A percentile compares a stretch with the other conserved stretches of the same genome.
These are phyloP conservation scores for Cantharis rustica DNA, from an alignment of 2,888 invertebrate genomes.

Conservation along the genomic window DNA sequence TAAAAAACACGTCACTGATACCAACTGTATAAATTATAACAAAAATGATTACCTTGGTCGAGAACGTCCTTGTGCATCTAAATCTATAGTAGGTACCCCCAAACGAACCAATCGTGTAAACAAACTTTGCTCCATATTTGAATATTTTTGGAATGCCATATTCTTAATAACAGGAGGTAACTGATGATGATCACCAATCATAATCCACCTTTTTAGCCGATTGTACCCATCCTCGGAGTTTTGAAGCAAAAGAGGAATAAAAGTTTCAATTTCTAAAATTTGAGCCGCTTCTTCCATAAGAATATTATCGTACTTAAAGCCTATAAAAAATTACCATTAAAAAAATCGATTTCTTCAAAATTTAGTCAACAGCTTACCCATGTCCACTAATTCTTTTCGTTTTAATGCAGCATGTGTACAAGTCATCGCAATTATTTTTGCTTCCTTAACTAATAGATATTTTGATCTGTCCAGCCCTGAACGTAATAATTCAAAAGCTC, in stretches of 20 bases:
- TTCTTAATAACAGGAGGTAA: slow-evolving; percentile 99
- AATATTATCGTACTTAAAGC: slow-evolving; percentile 98
- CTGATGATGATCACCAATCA: slow-evolving; percentile 99
- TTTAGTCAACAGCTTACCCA: slow-evolving; percentile 62
- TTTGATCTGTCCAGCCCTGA: slow-evolving; percentile 95
- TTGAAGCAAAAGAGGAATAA: slow-evolving; percentile 97
- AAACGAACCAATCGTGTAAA: slow-evolving; percentile 95
- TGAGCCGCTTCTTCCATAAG: slow-evolving; percentile 99
- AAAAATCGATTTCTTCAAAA: not conserved
- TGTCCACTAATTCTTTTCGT: slow-evolving; percentile 91
- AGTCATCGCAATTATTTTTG: slow-evolving; percentile 99
- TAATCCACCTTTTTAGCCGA: slow-evolving; percentile 97
- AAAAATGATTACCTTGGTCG: slow-evolving; percentile 67
- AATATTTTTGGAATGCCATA: slow-evolving; percentile 99
- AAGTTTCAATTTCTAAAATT: slow-evolving; percentile 99
- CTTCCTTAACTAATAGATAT: slow-evolving; percentile 96
- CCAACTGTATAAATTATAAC: not conserved
- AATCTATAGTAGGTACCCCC: slow-evolving; percentile 95
- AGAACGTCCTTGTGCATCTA: slow-evolving; percentile 97
- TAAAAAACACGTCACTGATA: not conserved
- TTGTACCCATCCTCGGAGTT: slow-evolving; percentile 97
- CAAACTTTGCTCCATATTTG: slow-evolving; percentile 99
- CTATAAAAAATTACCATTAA: slow-evolving; percentile 47
- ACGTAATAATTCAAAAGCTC: slow-evolving; percentile 95
- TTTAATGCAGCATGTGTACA: slow-evolving; percentile 99